Evolutionary conservation across 2,797 vertebrate species (phyloP).

Genomic region (Artibeus jamaicensis): DNA sequence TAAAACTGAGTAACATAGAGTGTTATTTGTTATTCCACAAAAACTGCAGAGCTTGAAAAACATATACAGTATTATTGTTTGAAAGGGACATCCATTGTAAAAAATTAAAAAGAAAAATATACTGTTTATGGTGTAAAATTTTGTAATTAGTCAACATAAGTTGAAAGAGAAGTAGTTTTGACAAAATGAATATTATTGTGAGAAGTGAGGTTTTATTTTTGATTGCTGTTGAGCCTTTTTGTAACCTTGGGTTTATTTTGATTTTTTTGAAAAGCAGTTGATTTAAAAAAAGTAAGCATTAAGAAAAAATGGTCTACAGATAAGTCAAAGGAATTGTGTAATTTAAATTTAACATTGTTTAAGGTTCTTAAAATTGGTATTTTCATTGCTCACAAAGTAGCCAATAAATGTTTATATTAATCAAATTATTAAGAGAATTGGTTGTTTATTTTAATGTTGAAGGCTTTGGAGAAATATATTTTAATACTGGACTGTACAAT

Average conservation of each 20-base stretch:
- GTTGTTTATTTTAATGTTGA: background rate
- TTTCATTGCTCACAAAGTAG: background rate
- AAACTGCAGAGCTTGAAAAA: background rate
- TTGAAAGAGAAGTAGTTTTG: background rate
- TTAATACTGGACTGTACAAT: background rate
- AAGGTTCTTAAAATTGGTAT: background rate
- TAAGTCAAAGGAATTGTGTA: background rate
- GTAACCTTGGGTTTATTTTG: background rate
- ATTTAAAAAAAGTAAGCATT: background rate
- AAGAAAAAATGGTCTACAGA: background rate
- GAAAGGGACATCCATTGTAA: slow-evolving; percentile 2
- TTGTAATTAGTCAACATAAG: background rate
- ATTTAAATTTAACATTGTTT: slow-evolving; percentile 35
- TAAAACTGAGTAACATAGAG: background rate
- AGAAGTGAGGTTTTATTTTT: background rate
- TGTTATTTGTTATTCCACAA: background rate
- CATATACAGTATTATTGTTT: background rate
- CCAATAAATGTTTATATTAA: background rate
- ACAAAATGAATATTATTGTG: background rate
- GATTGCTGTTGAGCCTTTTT: background rate
- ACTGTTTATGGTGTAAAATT: slow-evolving; percentile 14
- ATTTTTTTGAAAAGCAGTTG: slow-evolving; percentile 26
- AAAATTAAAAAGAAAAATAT: background rate
- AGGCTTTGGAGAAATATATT: background rate
- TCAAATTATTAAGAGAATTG: background rate